These are phyloP conservation scores for Drosophila busckii DNA, from an alignment of 1,140 invertebrate genomes.

Conservation along the genomic window DNA sequence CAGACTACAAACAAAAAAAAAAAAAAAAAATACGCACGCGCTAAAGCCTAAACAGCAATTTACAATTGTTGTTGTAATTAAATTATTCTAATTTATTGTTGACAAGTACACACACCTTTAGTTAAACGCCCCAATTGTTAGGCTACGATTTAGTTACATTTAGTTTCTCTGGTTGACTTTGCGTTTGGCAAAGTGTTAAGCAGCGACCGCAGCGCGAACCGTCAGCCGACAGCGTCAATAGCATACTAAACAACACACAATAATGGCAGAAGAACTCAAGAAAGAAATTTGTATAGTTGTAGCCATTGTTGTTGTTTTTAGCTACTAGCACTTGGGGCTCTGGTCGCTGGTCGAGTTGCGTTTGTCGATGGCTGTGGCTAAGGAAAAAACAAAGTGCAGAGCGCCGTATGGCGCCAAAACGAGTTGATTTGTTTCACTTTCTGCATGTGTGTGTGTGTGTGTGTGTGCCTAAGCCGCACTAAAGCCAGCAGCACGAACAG, in stretches of 20 bases:
- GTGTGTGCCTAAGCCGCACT: constrained; percentile 21
- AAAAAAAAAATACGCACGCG: no score
- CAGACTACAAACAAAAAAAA: constrained; percentile 20
- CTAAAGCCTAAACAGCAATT: no score
- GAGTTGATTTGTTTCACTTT: constrained; percentile 56
- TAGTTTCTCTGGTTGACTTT: no score
- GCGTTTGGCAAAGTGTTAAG: background rate
- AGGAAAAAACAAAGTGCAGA: constrained; percentile 29
- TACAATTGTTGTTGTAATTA: no score
- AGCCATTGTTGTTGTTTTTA: constrained; percentile 8
- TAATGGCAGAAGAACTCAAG: constrained; percentile 47
- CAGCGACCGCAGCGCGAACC: constrained; percentile 48
- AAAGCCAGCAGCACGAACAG: constrained; percentile 8
- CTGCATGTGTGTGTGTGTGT: constrained; percentile 20
- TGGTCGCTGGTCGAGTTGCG: constrained; percentile 53
- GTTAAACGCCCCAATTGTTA: constrained; percentile 7
- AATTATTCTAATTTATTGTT: no score
- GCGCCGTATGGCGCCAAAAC: constrained; percentile 67
- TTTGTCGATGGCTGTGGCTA: constrained; percentile 52
- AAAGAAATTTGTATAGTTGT: constrained; percentile 54
- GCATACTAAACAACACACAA: constrained; percentile 69
- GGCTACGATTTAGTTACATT: constrained; percentile 5
- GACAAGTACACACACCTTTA: no score
- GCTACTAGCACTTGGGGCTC: constrained; percentile 9
- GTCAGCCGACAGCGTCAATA: constrained; percentile 63